phyloP scores from a whole-genome alignment of 2,113 vertebrate species.

The Bufo bufo region DNA sequence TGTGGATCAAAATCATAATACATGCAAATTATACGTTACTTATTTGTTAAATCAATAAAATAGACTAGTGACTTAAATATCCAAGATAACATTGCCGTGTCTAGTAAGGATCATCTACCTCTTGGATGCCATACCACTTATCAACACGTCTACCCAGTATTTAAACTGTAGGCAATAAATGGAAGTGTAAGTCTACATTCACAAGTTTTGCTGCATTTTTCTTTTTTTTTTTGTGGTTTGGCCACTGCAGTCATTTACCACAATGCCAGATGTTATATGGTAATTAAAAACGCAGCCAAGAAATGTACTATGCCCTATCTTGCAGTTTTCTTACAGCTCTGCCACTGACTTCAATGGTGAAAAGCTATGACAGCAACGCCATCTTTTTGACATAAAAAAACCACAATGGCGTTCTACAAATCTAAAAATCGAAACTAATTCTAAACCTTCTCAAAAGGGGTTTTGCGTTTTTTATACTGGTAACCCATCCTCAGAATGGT shows the following conservation, averaged over 20 bases:
- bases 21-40: too few relatives aligned
- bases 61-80: neutral
- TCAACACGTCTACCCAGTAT: neutral
- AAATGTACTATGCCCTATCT: neutral
- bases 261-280: neutral
- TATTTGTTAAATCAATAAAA: neutral
- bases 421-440: too few relatives aligned
- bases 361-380: neutral
- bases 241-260: neutral
- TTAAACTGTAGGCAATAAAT: neutral
- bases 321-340: neutral
- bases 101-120: neutral
- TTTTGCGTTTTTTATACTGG: too few relatives aligned
- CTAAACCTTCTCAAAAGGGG: neutral
- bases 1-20: too few relatives aligned
- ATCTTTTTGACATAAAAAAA: neutral
- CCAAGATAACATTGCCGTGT: too few relatives aligned
- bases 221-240: neutral
- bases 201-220: neutral
- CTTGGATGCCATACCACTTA: neutral
- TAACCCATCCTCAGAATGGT: too few relatives aligned
- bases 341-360: neutral
- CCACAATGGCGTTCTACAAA: neutral
- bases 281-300: neutral
- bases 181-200: neutral